Evolutionary conservation across 1,140 invertebrate species (phyloP).

Genomic region (Conopomorpha cramerella): DNA sequence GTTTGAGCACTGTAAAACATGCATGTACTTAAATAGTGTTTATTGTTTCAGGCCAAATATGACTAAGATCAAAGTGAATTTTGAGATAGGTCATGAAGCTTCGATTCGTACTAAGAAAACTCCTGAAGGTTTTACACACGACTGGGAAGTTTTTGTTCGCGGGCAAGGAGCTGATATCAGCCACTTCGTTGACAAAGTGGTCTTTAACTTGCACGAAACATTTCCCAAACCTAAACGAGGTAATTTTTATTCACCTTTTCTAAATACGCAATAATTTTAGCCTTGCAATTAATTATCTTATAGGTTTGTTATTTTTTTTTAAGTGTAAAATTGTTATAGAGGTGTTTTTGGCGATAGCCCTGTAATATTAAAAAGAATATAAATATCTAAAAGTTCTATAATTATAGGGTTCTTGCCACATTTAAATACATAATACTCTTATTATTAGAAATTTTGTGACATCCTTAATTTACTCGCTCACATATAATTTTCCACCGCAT

Average conservation of each 20-base stretch:
- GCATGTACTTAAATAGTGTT: neutral
- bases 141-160: slow-evolving; percentile 96
- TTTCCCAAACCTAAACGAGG: slow-evolving; percentile 89
- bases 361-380: too few relatives aligned
- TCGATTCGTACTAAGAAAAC: slow-evolving; percentile 77
- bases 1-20: too few relatives aligned
- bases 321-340: neutral
- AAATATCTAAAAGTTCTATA: too few relatives aligned
- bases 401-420: too few relatives aligned
- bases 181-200: slow-evolving; percentile 92
- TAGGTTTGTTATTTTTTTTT: slow-evolving; percentile 1
- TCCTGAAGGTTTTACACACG: slow-evolving; percentile 91
- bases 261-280: slow-evolving; percentile 7
- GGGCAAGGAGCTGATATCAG: slow-evolving; percentile 84
- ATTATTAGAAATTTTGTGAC: too few relatives aligned
- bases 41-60: slow-evolving; percentile 25
- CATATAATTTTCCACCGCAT: too few relatives aligned
- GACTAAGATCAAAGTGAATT: slow-evolving; percentile 80
- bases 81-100: slow-evolving; percentile 92
- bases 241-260: slow-evolving; percentile 36
- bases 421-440: too few relatives aligned
- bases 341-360: too few relatives aligned
- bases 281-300: slow-evolving; percentile 4
- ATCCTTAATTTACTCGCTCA: too few relatives aligned
- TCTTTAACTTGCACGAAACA: slow-evolving; percentile 89